A percentile compares a stretch with the other conserved stretches of the same genome.
Conservation (phyloP, 1,140 invertebrate species). For the Cherax destructor region DNA sequence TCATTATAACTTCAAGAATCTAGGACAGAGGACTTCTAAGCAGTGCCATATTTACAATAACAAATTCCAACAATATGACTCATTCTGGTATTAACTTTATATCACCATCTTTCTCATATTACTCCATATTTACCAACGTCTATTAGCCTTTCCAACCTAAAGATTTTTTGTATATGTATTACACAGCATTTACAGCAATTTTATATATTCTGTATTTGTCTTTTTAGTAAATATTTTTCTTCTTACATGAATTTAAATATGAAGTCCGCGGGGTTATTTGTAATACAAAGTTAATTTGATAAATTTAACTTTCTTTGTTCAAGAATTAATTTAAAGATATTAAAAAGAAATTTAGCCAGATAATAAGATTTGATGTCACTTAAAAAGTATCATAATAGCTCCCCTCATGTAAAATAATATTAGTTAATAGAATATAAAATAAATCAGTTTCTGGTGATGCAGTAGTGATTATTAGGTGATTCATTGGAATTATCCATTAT, state of each 20-base stretch:
- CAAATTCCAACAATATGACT: conserved; percentile 66
- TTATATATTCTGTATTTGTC: not conserved
- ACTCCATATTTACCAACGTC: not conserved
- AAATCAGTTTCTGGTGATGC: too few relatives aligned
- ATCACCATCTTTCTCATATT: not conserved
- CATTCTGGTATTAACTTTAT: conserved; percentile 5
- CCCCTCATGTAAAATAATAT: too few relatives aligned
- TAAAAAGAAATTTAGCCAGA: not conserved
- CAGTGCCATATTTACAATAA: conserved; percentile 64
- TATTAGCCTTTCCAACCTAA: not conserved
- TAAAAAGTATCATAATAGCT: too few relatives aligned
- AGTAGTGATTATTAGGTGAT: too few relatives aligned
- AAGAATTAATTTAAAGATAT: not conserved
- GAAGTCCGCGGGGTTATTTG: conserved; percentile 28
- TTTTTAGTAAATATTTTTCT: not conserved
- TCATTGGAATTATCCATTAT: too few relatives aligned
- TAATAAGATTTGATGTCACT: too few relatives aligned
- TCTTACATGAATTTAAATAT: not conserved
- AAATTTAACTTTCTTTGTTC: not conserved
- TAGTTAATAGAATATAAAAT: too few relatives aligned
- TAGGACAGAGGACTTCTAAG: conserved; percentile 26
- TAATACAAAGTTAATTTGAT: not conserved
- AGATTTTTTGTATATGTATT: not conserved
- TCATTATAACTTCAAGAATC: conserved; percentile 33
- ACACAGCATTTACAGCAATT: not conserved